Percentiles rank a stretch among this genome's conserved stretches.
phyloP scores from a whole-genome alignment of 2,113 vertebrate species.

The Xenopus laevis region DNA sequence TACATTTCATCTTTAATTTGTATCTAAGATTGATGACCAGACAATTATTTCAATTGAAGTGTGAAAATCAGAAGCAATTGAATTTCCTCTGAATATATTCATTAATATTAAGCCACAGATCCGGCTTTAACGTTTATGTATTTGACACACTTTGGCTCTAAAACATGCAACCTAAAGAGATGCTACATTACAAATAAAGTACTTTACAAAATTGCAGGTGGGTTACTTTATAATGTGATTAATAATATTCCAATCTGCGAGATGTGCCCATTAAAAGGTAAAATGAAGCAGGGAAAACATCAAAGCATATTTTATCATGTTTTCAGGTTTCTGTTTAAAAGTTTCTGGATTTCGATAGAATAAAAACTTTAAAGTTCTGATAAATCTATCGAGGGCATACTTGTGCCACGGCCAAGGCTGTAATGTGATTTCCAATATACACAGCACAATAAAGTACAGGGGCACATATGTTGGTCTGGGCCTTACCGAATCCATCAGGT shows the following conservation, averaged over 20 bases:
- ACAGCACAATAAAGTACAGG: no score
- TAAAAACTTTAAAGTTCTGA: no score
- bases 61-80: slow-evolving; percentile 40
- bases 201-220: slow-evolving; percentile 16
- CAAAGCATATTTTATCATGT: not conserved
- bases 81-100: slow-evolving; percentile 33
- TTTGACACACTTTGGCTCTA: not conserved
- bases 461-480: no score
- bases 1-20: slow-evolving; percentile 22
- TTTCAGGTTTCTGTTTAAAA: not conserved
- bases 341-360: no score
- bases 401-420: no score
- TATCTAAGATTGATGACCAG: slow-evolving; percentile 48
- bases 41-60: slow-evolving; percentile 17
- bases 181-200: not conserved
- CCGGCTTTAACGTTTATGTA: slow-evolving; percentile 14
- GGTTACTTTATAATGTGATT: slow-evolving; percentile 14
- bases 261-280: slow-evolving; percentile 1
- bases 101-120: slow-evolving; percentile 17
- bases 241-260: slow-evolving; percentile 7
- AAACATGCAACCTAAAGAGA: not conserved
- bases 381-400: no score
- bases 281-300: not conserved
- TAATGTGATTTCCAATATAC: no score
- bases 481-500: no score